phyloP scores from a whole-genome alignment of 2,113 vertebrate genomes.

The Dicaeum eximium region DNA sequence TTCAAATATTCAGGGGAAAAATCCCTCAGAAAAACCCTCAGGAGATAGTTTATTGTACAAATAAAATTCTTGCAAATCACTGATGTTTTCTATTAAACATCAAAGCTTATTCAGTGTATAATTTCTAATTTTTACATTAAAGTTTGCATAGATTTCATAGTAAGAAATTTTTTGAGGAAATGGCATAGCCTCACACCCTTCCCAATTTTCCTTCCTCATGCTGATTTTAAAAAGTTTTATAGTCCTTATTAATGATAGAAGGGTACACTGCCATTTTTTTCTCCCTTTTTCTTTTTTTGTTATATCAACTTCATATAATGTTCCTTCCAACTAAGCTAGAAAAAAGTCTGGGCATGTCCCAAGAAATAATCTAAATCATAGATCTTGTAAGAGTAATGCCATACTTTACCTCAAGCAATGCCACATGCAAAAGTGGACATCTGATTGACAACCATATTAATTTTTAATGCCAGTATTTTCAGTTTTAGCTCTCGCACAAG shows the following conservation, averaged over 20 bases:
- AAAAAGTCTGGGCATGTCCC: not conserved
- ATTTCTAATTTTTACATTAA: not conserved
- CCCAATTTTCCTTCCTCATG: not conserved
- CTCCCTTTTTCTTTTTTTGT: not conserved
- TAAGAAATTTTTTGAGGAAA: not conserved
- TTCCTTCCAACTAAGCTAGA: not conserved
- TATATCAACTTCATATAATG: not conserved
- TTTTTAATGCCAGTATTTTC: slow-evolving; percentile 32
- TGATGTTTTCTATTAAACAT: not conserved
- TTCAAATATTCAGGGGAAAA: not conserved
- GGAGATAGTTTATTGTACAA: slow-evolving; percentile 3
- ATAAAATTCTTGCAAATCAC: not conserved
- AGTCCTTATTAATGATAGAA: not conserved
- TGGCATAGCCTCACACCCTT: not conserved
- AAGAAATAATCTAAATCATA: slow-evolving; percentile 28
- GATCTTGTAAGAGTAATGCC: slow-evolving; percentile 21
- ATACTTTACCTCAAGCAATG: slow-evolving; percentile 32
- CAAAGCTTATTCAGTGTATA: not conserved
- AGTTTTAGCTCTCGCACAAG: not conserved
- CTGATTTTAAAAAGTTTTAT: not conserved
- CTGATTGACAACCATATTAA: slow-evolving; percentile 51
- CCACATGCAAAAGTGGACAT: slow-evolving; percentile 54
- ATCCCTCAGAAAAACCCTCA: not conserved
- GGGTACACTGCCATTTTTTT: not conserved
- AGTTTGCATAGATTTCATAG: not conserved